phyloP scores from a whole-genome alignment of 2,888 invertebrate species.

The Amblyjoppa fuscipennis region DNA sequence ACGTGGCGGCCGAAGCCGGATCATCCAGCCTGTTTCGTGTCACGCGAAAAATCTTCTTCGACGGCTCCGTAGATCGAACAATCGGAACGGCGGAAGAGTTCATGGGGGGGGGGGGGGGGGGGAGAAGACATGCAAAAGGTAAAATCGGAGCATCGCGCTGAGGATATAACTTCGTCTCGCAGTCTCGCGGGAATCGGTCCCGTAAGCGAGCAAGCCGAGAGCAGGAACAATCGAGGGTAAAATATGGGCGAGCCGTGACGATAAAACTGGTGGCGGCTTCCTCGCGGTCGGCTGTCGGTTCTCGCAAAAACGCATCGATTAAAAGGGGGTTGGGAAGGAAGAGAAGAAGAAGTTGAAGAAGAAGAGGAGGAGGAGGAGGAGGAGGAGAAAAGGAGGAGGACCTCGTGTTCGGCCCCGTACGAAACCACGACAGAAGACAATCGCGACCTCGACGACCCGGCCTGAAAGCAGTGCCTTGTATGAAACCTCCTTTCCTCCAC shows the following conservation, averaged over 20 bases:
- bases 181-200: constrained; percentile 9
- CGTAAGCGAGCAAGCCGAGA: constrained; percentile 35
- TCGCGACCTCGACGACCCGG: constrained; percentile 81
- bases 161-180: constrained; percentile 36
- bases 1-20: too few species aligned
- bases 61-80: constrained; percentile 48
- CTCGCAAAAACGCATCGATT: constrained; percentile 71
- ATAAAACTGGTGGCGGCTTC: constrained; percentile 78
- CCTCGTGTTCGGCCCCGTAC: constrained; percentile 38
- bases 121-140: constrained; percentile 22
- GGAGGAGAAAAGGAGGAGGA: constrained; percentile 11
- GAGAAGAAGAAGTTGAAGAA: constrained; percentile 23
- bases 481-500: constrained; percentile 71
- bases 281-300: constrained; percentile 67
- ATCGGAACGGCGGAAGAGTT: constrained; percentile 15
- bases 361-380: constrained; percentile 39
- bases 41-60: constrained; percentile 1
- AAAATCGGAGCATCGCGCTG: constrained; percentile 49
- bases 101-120: too few species aligned
- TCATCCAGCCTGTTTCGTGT: neutral
- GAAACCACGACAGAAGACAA: constrained; percentile 71
- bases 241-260: constrained; percentile 75
- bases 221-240: constrained; percentile 77
- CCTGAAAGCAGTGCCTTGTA: constrained; percentile 83
- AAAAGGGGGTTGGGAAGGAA: constrained; percentile 67